Base-by-base conservation (phyloP, 1,140 invertebrate genomes). In the Vanessa atalanta region DNA sequence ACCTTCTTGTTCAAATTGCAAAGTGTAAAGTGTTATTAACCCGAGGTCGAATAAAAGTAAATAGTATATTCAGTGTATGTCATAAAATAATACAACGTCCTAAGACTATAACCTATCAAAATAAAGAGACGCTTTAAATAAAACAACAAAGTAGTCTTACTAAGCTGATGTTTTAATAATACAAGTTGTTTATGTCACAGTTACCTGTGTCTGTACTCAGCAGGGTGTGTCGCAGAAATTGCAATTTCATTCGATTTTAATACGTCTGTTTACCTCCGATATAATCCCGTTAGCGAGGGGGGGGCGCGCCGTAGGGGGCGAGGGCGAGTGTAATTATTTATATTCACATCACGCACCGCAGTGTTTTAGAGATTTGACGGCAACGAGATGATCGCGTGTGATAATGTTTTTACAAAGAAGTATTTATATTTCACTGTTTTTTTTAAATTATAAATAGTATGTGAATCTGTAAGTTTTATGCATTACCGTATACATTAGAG, bases 161-260 rank as follows among this genome's bases (percentile, higher is more conserved):
- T 31, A 31, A 31, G 6, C 26, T 31, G 26, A 3, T 31, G 26
- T 31, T 31, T 31, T 31, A 1, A 31, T 1, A 31, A 31, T 31
- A 31, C 26, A 31, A 31, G 26, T 31, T 31, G 3, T 3, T 3
- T 31, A 31, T 31, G 26, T 31, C 6, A 1, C 3, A 43, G 37
- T 43, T 9, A 43, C 15, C 63, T 80, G 79, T 53, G 51, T 57
- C 67, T 83, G 82, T 85, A 68, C 79, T 2, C 79, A 66, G 63
- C 83, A 65, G 83, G 86, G 86, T 72, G 77, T 75, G 81, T 65
- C 65, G 26, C 76, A 85, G 83, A 86, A 87, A 91, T 88, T 80
- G 88, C 87, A 88, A 88, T 90, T 89, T 88, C 83, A 89, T 90
- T 90, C 81, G 82, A 80, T 86, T 90, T 86, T 88, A 89, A 90